Evolutionary conservation across 2,113 vertebrate species (phyloP), one percentile per base, ranked within the genome.

Genomic region (Proteles cristata): DNA sequence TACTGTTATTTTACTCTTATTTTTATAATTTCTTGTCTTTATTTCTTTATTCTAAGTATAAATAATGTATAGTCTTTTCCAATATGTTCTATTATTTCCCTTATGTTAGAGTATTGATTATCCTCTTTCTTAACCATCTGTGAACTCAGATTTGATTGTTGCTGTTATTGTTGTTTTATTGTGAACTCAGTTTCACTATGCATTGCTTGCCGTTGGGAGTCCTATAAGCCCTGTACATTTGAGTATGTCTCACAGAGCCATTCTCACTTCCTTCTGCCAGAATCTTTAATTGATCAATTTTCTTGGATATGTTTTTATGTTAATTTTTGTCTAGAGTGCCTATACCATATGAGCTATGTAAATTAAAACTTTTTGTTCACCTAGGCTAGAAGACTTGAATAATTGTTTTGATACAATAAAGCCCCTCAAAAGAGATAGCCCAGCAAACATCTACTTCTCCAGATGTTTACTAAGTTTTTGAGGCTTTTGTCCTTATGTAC

Each of bases 31-130:
- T 73, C n/a, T 83, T 61, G 15, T 69, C 21, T 48, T 93, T 77
- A 61, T 85, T 95, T 93, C 31, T 87, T 90, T 83, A 85, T 48
- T 77, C 61, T 73, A 65, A 93, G 26, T 14, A 82, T 74, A 73
- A 23, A 55, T 93, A 73, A 86, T 68, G 5, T 19, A 81, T 39
- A 61, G 3, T 58, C 23, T 89, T 92, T 93, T 79, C 35, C 12
- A 45, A 88, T 48, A 11, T 35, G 23, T 69, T 90, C 17, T 55
- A 26, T 68, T 86, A 96, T 48, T 61, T 82, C 39, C 15, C 33
- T 81, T 53, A 15, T 45, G 14, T 93, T 77, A 84, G 9, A 66
- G 15, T 79, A 50, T 28, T 86, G 23, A 63, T 77, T 79, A 11
- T 81, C 35, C 12, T 74, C 2, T 43, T 76, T 69, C 53, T 50